A percentile compares a stretch with the other conserved stretches of the same genome.
Conservation (phyloP, 2,888 invertebrate genomes). For the Agonum fuliginosum region DNA sequence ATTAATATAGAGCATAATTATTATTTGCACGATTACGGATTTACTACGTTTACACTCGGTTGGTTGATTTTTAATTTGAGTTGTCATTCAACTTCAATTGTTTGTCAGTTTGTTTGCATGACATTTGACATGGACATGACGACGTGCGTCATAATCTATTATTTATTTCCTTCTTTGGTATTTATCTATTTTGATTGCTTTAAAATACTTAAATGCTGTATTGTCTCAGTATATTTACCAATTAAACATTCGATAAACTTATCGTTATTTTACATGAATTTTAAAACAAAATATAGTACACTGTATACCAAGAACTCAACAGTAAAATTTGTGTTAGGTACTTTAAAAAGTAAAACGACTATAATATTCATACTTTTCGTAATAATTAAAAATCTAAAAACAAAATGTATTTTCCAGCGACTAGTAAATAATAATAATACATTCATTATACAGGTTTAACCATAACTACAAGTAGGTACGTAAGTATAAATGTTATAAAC, state of each 20-base stretch:
- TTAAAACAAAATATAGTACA: not conserved
- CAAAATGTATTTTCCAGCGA: no score
- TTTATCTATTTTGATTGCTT: conserved; percentile 6
- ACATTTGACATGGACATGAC: not conserved
- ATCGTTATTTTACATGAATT: not conserved
- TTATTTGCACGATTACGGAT: not conserved
- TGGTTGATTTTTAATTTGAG: not conserved
- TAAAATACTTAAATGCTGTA: not conserved
- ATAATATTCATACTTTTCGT: no score
- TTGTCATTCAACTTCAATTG: conserved; percentile 2
- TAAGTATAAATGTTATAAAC: no score
- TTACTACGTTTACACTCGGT: not conserved
- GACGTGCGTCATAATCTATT: not conserved
- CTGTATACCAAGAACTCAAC: not conserved
- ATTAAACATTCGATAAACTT: not conserved
- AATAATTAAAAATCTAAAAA: no score
- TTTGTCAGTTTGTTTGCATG: not conserved
- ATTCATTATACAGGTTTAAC: no score
- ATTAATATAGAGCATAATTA: not conserved
- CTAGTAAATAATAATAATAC: no score
- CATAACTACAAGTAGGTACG: no score
- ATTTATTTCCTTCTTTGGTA: not conserved
- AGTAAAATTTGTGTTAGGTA: not conserved
- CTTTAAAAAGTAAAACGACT: no score
- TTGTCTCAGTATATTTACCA: not conserved